Conservation (phyloP, 2,888 invertebrate genomes). For the Cantharis nigra region DNA sequence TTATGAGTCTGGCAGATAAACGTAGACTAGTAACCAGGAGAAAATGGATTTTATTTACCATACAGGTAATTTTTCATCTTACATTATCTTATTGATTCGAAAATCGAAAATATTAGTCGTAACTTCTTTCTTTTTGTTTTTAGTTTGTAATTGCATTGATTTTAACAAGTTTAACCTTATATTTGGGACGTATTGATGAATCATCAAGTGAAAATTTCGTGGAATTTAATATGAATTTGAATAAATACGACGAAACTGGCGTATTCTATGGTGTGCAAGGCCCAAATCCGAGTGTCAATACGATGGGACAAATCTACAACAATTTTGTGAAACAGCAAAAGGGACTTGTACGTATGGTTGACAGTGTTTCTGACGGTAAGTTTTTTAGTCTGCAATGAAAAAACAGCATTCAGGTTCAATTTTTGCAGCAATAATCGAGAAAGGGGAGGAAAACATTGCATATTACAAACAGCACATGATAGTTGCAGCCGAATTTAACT, state of each 20-base stretch:
- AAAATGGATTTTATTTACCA: not conserved
- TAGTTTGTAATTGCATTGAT: slow-evolving; percentile 5
- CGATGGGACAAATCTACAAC: slow-evolving; percentile 36
- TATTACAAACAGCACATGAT: slow-evolving; percentile 57
- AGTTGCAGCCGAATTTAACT: slow-evolving; percentile 57
- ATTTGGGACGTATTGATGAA: slow-evolving; percentile 41
- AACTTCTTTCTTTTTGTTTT: not conserved
- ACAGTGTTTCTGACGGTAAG: slow-evolving; percentile 38
- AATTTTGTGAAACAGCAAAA: slow-evolving; percentile 33
- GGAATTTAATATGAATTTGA: slow-evolving; percentile 47
- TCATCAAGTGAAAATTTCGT: slow-evolving; percentile 37
- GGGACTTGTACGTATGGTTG: slow-evolving; percentile 33
- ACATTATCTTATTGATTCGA: too few species aligned
- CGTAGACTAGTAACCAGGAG: slow-evolving; percentile 3
- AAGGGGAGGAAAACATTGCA: slow-evolving; percentile 52
- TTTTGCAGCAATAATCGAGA: slow-evolving; percentile 52
- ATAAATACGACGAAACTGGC: slow-evolving; percentile 42
- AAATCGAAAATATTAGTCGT: too few species aligned
- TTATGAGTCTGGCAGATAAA: slow-evolving; percentile 6
- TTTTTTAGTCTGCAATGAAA: not conserved
- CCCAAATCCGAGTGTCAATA: slow-evolving; percentile 4
- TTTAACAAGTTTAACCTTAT: slow-evolving; percentile 45
- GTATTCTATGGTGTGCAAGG: slow-evolving; percentile 43
- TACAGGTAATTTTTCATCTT: slow-evolving; percentile 5
- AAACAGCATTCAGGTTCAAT: not conserved